Conservation (phyloP, 2,797 vertebrate genomes). For the Gymnopithys bicolor region DNA sequence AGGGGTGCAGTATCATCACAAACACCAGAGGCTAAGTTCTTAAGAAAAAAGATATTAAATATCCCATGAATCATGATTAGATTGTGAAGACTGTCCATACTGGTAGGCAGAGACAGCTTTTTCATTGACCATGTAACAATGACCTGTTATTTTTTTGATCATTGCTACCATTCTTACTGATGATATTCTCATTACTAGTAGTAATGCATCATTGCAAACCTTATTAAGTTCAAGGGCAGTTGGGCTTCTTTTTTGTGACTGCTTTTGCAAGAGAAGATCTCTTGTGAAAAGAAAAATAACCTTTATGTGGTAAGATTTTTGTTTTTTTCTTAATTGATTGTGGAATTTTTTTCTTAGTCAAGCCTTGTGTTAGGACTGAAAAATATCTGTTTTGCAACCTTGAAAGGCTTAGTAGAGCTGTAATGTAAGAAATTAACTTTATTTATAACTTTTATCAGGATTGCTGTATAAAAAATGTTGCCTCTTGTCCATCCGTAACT, state of each 20-base stretch:
- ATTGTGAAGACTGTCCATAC: neutral
- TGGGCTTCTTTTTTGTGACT: neutral
- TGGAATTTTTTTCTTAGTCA: neutral
- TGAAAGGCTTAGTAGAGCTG: neutral
- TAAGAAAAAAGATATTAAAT: neutral
- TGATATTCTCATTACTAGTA: neutral
- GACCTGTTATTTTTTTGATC: neutral
- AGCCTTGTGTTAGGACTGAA: neutral
- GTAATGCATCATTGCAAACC: neutral
- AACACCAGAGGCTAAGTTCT: neutral
- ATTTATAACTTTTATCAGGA: neutral
- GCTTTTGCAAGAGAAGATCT: neutral
- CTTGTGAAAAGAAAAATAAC: neutral
- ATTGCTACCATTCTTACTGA: neutral
- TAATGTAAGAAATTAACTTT: slow-evolving; percentile 13
- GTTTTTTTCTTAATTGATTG: neutral
- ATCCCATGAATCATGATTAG: neutral
- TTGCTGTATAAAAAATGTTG: slow-evolving; percentile 15
- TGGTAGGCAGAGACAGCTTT: neutral
- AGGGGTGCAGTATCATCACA: neutral
- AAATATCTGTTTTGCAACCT: neutral
- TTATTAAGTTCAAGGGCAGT: neutral
- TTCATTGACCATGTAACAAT: neutral
- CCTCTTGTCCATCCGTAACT: slow-evolving; percentile 14
- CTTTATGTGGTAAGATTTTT: neutral